A percentile compares a stretch with the other conserved stretches of the same genome.
phyloP scores from a whole-genome alignment of 2,113 vertebrate genomes.

The Panthera uncia region DNA sequence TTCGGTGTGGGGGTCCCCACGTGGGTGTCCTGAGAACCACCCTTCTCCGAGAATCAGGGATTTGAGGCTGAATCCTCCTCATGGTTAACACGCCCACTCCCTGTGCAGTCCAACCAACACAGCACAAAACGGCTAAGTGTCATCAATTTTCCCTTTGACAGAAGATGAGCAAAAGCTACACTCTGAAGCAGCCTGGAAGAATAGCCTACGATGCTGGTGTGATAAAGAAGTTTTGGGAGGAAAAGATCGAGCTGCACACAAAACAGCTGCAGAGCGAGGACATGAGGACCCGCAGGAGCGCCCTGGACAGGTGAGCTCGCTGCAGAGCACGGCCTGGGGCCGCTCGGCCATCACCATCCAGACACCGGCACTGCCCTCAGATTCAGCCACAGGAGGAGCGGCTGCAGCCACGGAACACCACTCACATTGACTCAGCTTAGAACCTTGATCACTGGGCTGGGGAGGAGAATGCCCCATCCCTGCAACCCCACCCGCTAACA shows the following conservation, averaged over 20 bases:
- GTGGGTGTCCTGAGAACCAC: no score
- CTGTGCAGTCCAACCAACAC: accelerated
- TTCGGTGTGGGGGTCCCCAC: no score
- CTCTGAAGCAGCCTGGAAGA: neutral
- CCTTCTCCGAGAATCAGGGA: no score
- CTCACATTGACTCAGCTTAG: accelerated
- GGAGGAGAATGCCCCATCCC: neutral
- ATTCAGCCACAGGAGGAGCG: neutral
- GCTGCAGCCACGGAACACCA: neutral
- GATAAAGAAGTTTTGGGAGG: slow-evolving; percentile 37
- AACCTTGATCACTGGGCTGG: neutral
- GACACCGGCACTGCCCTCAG: neutral
- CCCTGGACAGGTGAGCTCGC: slow-evolving; percentile 2
- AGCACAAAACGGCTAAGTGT: no score
- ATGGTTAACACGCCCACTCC: accelerated
- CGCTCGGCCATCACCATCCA: accelerated
- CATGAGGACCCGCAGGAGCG: neutral
- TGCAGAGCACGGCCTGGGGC: neutral
- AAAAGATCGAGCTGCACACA: neutral
- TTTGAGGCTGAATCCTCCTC: neutral
- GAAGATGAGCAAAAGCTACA: neutral
- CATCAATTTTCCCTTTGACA: neutral
- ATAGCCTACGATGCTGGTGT: accelerated
- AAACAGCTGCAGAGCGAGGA: neutral
- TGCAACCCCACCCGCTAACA: neutral